A percentile compares a stretch with the other conserved stretches of the same genome.
These are phyloP conservation scores for Synodontis membranacea DNA, from an alignment of 2,113 vertebrate genomes.

Conservation along the genomic window DNA sequence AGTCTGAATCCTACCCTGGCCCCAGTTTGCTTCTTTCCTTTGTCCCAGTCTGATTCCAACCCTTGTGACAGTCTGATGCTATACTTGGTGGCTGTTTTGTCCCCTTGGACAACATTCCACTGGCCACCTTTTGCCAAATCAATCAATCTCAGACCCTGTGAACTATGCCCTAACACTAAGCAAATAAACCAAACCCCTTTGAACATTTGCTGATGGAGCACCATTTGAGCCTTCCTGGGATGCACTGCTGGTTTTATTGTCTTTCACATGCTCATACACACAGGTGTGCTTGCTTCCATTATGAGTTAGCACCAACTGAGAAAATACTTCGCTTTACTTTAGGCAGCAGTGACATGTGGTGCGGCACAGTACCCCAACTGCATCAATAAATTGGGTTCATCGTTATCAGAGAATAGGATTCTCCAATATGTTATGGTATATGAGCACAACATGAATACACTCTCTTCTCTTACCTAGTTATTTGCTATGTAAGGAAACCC, in stretches of 20 bases:
- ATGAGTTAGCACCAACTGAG: conserved; percentile 7
- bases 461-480: background rate
- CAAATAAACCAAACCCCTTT: conserved; percentile 36
- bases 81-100: conserved; percentile 44
- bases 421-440: background rate
- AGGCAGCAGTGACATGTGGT: conserved; percentile 10
- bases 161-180: conserved; percentile 42
- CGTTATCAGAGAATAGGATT: background rate
- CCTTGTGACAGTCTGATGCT: conserved; percentile 53
- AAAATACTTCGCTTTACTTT: background rate
- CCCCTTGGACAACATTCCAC: conserved; percentile 41
- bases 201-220: conserved; percentile 40
- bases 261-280: conserved; percentile 18
- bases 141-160: conserved; percentile 35
- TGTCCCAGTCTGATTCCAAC: background rate
- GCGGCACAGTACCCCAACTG: background rate
- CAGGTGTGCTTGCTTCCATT: conserved; percentile 29
- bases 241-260: conserved; percentile 24
- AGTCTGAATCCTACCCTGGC: conserved; percentile 32
- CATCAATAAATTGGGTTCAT: too few relatives aligned
- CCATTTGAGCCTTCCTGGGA: conserved; percentile 34
- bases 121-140: conserved; percentile 27
- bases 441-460: background rate
- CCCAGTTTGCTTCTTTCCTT: background rate
- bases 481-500: background rate